A percentile compares a stretch with the other conserved stretches of the same genome.
Evolutionary conservation across 2,888 invertebrate species (phyloP).

Genomic region (Agapostemon virescens): DNA sequence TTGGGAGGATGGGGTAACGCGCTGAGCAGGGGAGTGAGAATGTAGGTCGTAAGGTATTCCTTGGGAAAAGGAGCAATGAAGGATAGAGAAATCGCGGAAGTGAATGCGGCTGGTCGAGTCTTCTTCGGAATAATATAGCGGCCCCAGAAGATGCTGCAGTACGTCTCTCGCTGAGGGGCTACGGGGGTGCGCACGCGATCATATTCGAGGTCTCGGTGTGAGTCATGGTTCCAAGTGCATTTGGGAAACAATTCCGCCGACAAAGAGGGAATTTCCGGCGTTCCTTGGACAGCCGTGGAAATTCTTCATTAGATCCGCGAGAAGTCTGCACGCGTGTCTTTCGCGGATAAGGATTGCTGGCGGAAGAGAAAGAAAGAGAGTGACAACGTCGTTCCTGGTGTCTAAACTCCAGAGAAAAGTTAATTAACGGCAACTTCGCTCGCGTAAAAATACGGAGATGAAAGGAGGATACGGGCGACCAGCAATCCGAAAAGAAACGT

Average conservation of each 20-base stretch:
- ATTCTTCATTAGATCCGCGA: constrained; percentile 15
- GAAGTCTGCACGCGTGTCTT: neutral
- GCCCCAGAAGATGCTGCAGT: constrained; percentile 45
- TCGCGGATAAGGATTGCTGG: constrained; percentile 20
- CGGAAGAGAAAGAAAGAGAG: neutral
- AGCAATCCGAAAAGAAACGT: neutral
- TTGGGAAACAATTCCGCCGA: constrained; percentile 11
- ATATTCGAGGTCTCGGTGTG: constrained; percentile 18
- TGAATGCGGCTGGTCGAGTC: constrained; percentile 43
- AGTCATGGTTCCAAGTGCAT: neutral
- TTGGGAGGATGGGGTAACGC: constrained; percentile 25
- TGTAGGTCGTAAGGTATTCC: constrained; percentile 55
- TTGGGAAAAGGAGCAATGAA: constrained; percentile 16
- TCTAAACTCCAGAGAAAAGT: constrained; percentile 3
- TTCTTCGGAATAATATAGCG: constrained; percentile 50
- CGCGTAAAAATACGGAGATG: neutral
- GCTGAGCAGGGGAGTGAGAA: constrained; percentile 1
- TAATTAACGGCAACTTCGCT: constrained; percentile 45
- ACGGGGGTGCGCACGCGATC: constrained; percentile 9
- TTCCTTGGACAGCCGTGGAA: neutral
- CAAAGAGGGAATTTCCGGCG: constrained; percentile 9
- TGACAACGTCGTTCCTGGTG: neutral
- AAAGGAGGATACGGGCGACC: neutral
- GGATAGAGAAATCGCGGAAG: constrained; percentile 32
- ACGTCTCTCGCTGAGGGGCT: neutral